phyloP scores from a whole-genome alignment of 2,113 vertebrate genomes.

The Elephas maximus region DNA sequence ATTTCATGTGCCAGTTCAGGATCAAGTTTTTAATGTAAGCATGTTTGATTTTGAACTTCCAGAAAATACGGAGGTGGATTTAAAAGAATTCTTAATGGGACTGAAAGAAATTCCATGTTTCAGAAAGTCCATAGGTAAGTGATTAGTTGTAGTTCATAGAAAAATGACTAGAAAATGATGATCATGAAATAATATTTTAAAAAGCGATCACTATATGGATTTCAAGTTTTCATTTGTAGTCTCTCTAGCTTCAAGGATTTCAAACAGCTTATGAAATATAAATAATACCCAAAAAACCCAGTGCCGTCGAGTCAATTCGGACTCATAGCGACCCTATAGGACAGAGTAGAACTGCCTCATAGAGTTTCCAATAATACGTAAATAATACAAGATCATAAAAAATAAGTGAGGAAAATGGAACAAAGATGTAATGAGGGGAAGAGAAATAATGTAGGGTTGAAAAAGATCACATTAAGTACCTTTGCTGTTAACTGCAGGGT shows the following conservation, averaged over 20 bases:
- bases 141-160: constrained; percentile 17
- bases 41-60: constrained; percentile 62
- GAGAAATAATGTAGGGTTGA: neutral
- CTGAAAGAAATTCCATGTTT: constrained; percentile 54
- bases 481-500: neutral
- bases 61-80: constrained; percentile 60
- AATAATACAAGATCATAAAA: neutral
- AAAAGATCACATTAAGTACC: neutral
- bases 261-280: neutral
- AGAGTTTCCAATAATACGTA: neutral
- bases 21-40: constrained; percentile 16
- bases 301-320: no score
- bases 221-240: neutral
- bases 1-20: neutral
- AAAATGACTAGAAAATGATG: neutral
- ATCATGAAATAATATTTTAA: constrained; percentile 3
- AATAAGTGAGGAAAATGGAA: neutral
- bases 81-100: constrained; percentile 71
- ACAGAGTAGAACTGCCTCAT: neutral
- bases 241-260: neutral
- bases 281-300: neutral
- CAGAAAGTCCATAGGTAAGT: constrained; percentile 65
- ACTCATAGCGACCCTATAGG: no score
- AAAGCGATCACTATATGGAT: neutral
- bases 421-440: neutral